These are phyloP conservation scores for Irena cyanogastra DNA, from an alignment of 2,113 vertebrate species.

Conservation along the genomic window DNA sequence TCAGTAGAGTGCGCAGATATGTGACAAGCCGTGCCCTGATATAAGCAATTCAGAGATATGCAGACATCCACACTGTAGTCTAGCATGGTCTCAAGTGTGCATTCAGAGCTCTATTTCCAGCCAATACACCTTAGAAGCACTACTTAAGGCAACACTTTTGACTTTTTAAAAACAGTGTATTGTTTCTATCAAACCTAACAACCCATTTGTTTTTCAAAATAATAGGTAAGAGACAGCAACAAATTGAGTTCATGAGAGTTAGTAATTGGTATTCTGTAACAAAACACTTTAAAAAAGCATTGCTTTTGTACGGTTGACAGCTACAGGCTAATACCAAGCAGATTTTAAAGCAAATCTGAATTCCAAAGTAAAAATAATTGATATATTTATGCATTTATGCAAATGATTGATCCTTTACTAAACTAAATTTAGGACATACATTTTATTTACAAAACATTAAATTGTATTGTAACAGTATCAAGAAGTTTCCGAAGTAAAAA, in stretches of 20 bases:
- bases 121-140: neutral
- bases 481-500: neutral
- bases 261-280: neutral
- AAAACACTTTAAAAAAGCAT: neutral
- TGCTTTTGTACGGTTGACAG: neutral
- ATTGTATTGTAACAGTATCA: neutral
- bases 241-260: neutral
- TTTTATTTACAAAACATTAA: neutral
- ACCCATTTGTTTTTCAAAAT: neutral
- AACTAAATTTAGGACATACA: neutral
- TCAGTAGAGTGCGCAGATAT: neutral
- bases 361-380: neutral
- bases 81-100: neutral
- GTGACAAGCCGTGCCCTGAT: neutral
- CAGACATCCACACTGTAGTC: rapidly evolving
- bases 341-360: neutral
- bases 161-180: neutral
- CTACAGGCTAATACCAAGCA: neutral
- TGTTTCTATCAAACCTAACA: neutral
- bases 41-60: neutral
- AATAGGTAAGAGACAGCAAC: neutral
- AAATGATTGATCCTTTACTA: rapidly evolving
- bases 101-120: neutral
- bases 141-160: neutral
- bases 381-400: neutral